A percentile compares a stretch with the other conserved stretches of the same genome.
These are phyloP conservation scores for Drosophila ficusphila DNA, from an alignment of 1,140 invertebrate species.

Conservation along the genomic window DNA sequence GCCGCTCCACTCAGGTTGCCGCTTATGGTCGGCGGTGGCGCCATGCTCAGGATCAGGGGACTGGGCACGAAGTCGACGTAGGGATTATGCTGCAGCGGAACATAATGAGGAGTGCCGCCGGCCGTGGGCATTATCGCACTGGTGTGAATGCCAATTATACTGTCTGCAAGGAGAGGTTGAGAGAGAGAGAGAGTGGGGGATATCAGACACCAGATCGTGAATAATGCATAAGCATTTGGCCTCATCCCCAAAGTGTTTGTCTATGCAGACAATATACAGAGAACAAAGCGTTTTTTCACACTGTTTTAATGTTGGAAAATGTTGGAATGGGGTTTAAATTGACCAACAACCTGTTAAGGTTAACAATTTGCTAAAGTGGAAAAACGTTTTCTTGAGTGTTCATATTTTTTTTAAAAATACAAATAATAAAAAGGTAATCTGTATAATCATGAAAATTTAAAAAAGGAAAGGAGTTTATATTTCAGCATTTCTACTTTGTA, in stretches of 20 bases:
- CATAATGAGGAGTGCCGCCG: slow-evolving; percentile 39
- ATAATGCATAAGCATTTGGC: slow-evolving; percentile 19
- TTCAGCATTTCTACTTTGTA: too few species aligned
- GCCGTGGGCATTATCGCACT: slow-evolving; percentile 41
- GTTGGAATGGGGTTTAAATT: too few species aligned
- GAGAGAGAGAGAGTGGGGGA: background rate
- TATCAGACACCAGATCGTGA: slow-evolving; percentile 1
- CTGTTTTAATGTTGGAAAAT: too few species aligned
- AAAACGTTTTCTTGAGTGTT: too few species aligned
- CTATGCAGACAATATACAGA: background rate
- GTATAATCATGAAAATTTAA: too few species aligned
- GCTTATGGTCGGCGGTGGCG: slow-evolving; percentile 63
- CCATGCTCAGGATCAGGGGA: slow-evolving; percentile 56
- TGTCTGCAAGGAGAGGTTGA: slow-evolving; percentile 54
- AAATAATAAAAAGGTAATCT: too few species aligned
- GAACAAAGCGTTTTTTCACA: background rate
- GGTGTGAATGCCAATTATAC: slow-evolving; percentile 80
- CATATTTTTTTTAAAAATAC: too few species aligned
- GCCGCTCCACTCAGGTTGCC: slow-evolving; percentile 56
- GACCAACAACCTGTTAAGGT: too few species aligned
- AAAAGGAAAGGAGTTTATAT: too few species aligned
- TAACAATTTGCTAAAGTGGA: too few species aligned
- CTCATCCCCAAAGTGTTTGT: background rate
- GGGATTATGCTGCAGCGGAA: slow-evolving; percentile 71
- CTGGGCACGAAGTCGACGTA: slow-evolving; percentile 70